Conservation (phyloP, 2,113 vertebrate species). For the Saimiri boliviensis region DNA sequence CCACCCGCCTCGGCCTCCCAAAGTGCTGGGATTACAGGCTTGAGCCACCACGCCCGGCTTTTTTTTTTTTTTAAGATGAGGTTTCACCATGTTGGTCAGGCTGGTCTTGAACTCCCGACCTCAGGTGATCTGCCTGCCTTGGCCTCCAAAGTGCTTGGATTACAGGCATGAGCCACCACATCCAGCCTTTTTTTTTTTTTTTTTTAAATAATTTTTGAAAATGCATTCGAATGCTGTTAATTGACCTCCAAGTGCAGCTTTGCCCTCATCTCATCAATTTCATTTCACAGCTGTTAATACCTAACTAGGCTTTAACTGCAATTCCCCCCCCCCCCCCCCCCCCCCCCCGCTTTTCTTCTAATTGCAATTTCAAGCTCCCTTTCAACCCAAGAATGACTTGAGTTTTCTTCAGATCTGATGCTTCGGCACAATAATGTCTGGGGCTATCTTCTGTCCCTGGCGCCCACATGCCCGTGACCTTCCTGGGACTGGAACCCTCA, state of each 20-base stretch:
- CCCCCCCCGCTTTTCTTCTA: too few relatives aligned
- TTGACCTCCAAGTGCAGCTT: not conserved
- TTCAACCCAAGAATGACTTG: not conserved
- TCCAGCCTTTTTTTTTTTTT: too few relatives aligned
- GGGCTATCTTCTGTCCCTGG: not conserved
- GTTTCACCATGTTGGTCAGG: too few relatives aligned
- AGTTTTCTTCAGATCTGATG: not conserved
- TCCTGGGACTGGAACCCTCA: not conserved
- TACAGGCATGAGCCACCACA: too few relatives aligned
- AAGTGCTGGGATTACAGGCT: too few relatives aligned
- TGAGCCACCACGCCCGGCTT: too few relatives aligned
- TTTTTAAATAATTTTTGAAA: not conserved
- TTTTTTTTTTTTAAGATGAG: too few relatives aligned
- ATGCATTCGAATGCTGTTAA: not conserved
- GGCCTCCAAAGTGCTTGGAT: too few relatives aligned
- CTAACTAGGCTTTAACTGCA: not conserved
- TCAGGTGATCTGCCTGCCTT: too few relatives aligned
- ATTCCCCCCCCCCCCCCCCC: too few relatives aligned
- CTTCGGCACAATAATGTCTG: not conserved
- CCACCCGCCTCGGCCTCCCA: too few relatives aligned
- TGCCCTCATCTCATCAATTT: not conserved
- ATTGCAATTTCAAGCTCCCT: not conserved
- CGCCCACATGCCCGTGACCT: not conserved
- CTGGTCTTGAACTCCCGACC: too few relatives aligned
- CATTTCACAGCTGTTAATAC: not conserved